Evolutionary conservation across 2,888 invertebrate genomes (phyloP).

Genomic region (Mesorhabditis spiculigera): DNA sequence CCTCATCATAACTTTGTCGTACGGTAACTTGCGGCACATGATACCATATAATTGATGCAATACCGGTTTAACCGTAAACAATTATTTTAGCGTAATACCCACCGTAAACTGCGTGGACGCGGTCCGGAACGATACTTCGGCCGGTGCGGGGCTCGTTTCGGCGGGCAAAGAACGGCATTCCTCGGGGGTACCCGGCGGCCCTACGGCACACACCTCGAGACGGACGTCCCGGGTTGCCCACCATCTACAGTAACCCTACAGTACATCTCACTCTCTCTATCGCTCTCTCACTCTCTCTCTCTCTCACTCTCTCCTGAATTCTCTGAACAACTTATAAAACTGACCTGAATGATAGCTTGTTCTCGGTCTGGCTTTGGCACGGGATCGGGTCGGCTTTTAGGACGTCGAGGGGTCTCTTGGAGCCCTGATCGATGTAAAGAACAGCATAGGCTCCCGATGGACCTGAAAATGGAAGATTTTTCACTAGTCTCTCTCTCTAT

Average conservation of each 20-base stretch:
- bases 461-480: slow-evolving; percentile 2
- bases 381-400: slow-evolving; percentile 53
- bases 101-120: slow-evolving; percentile 40
- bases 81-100: neutral
- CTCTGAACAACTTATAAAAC: neutral
- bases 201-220: slow-evolving; percentile 39
- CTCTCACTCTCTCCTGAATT: neutral
- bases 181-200: slow-evolving; percentile 26
- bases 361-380: slow-evolving; percentile 46
- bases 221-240: slow-evolving; percentile 38
- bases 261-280: neutral
- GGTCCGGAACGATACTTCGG: slow-evolving; percentile 30
- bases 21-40: no score
- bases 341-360: slow-evolving; percentile 46
- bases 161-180: slow-evolving; percentile 37
- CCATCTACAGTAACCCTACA: slow-evolving; percentile 21
- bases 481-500: neutral
- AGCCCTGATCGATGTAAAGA: slow-evolving; percentile 51
- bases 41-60: no score
- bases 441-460: slow-evolving; percentile 48
- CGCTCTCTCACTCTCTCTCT: neutral
- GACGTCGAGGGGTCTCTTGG: slow-evolving; percentile 29
- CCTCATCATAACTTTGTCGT: no score
- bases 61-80: no score
- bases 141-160: slow-evolving; percentile 36